Evolutionary conservation across 2,797 vertebrate species (phyloP).

Genomic region (Ptychadena robeensis): DNA sequence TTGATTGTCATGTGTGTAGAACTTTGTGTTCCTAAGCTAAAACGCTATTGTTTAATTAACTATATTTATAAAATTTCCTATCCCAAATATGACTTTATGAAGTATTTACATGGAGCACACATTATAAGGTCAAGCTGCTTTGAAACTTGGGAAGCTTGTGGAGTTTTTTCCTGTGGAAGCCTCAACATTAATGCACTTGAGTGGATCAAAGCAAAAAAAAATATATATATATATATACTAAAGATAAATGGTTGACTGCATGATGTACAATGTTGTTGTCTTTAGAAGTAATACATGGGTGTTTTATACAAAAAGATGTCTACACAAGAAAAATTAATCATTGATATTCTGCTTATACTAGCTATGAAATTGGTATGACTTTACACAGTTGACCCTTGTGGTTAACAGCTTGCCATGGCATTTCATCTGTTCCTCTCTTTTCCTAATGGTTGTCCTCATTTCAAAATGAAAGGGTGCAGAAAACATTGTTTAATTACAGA

Average conservation of each 20-base stretch:
- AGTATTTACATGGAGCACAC: slow-evolving; percentile 1
- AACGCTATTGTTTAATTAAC: slow-evolving; percentile 47
- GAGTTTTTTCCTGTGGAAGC: not conserved
- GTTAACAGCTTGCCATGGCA: not conserved
- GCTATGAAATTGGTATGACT: not conserved
- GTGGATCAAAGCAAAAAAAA: not conserved
- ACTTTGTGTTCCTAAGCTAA: slow-evolving; percentile 77
- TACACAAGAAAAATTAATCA: not conserved
- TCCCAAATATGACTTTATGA: slow-evolving; percentile 20
- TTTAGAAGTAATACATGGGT: not conserved
- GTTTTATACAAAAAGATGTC: not conserved
- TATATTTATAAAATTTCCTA: slow-evolving; percentile 2
- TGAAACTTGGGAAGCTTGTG: not conserved
- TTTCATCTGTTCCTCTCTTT: not conserved
- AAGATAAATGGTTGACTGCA: not conserved
- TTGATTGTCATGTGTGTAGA: slow-evolving; percentile 75
- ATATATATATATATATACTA: not conserved
- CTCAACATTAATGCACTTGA: not conserved
- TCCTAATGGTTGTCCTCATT: slow-evolving; percentile 17
- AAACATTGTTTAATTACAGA: not conserved
- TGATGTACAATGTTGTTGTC: not conserved
- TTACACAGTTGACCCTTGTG: not conserved
- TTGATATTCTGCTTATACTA: not conserved
- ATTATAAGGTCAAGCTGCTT: not conserved
- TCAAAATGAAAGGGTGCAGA: not conserved